A percentile compares a stretch with the other conserved stretches of the same genome.
phyloP scores from a whole-genome alignment of 2,888 invertebrate species.

The Subacronicta megacephala region DNA sequence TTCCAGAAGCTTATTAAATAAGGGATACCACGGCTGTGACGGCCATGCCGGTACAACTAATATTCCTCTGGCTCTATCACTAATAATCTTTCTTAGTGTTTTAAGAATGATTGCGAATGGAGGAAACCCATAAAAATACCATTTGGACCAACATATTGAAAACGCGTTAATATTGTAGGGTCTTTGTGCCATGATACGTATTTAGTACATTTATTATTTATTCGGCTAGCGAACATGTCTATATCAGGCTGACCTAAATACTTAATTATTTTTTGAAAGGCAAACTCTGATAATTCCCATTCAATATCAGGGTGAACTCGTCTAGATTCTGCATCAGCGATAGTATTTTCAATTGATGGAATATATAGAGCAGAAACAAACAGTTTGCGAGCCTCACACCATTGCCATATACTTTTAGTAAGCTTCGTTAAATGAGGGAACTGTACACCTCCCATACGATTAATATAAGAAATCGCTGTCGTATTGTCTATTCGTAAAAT shows the following conservation, averaged over 20 bases:
- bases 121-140: slow-evolving; percentile 8
- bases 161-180: slow-evolving; percentile 6
- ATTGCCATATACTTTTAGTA: slow-evolving; percentile 4
- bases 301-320: slow-evolving; percentile 7
- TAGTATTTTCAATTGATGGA: slow-evolving; percentile 4
- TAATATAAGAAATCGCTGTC: neutral
- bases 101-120: slow-evolving; percentile 9
- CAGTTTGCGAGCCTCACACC: slow-evolving; percentile 7
- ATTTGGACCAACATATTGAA: slow-evolving; percentile 14
- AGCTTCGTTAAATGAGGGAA: slow-evolving; percentile 6
- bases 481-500: slow-evolving; percentile 1
- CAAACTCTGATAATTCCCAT: neutral
- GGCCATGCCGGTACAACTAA: neutral
- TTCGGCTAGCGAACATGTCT: slow-evolving; percentile 12
- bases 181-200: slow-evolving; percentile 13
- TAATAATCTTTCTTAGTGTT: neutral
- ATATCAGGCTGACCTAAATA: neutral
- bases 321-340: slow-evolving; percentile 17
- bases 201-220: slow-evolving; percentile 15
- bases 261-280: slow-evolving; percentile 1
- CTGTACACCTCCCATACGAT: slow-evolving; percentile 1
- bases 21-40: slow-evolving; percentile 30
- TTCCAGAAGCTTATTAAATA: slow-evolving; percentile 11
- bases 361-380: slow-evolving; percentile 9
- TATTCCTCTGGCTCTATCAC: neutral